phyloP scores from a whole-genome alignment of 2,888 invertebrate species.

The Miltochrista miniata region DNA sequence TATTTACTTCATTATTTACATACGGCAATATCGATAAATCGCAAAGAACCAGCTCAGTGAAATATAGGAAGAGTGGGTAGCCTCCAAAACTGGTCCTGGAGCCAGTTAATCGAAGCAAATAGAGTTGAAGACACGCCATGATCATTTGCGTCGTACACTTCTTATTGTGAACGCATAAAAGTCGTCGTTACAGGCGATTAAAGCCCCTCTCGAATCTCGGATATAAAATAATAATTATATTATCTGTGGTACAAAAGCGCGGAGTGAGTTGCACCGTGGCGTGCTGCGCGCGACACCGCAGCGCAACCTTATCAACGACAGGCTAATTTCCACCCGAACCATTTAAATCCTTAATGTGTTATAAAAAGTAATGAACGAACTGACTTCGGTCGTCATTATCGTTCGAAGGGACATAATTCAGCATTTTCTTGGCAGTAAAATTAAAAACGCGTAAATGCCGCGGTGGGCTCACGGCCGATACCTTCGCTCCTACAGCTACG shows the following conservation, averaged over 20 bases:
- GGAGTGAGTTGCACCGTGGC: neutral
- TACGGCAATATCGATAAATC: constrained; percentile 48
- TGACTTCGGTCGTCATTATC: constrained; percentile 60
- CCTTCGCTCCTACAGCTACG: neutral
- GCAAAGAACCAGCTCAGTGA: constrained; percentile 33
- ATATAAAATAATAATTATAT: constrained; percentile 12
- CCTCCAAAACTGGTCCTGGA: constrained; percentile 32
- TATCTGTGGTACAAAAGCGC: constrained; percentile 5
- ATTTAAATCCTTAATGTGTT: constrained; percentile 63
- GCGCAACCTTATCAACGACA: constrained; percentile 18
- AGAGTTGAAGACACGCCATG: constrained; percentile 25
- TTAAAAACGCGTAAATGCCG: constrained; percentile 77
- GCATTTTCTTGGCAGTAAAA: constrained; percentile 67
- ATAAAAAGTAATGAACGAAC: constrained; percentile 74
- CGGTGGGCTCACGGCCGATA: constrained; percentile 48
- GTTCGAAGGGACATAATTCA: constrained; percentile 64
- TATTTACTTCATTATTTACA: constrained; percentile 54
- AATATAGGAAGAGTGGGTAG: constrained; percentile 38
- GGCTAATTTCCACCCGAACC: constrained; percentile 35
- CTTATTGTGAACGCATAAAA: constrained; percentile 21
- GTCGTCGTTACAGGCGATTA: constrained; percentile 19
- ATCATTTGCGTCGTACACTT: constrained; percentile 19
- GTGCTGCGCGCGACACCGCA: constrained; percentile 4
- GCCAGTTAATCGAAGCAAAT: constrained; percentile 27
- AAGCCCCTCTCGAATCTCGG: constrained; percentile 5